These are phyloP conservation scores for Mesembrinibis cayennensis DNA, from an alignment of 2,113 vertebrate species.

Conservation along the genomic window DNA sequence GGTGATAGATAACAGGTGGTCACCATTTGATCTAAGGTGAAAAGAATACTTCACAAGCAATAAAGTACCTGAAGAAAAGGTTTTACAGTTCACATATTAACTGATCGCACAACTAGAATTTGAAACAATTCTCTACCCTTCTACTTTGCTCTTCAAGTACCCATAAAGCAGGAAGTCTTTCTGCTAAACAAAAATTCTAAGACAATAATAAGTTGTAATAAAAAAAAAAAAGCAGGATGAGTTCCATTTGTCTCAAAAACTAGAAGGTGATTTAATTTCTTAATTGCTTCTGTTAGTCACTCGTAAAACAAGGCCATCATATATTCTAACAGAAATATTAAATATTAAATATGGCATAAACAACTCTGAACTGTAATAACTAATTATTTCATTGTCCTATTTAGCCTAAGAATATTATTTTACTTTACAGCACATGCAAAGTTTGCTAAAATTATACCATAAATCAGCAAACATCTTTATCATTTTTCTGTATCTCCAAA, in stretches of 20 bases:
- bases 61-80: conserved; percentile 63
- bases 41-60: conserved; percentile 48
- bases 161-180: conserved; percentile 67
- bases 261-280: not conserved
- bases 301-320: not conserved
- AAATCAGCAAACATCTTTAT: not conserved
- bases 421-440: not conserved
- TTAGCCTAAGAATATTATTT: not conserved
- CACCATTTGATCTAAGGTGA: conserved; percentile 31
- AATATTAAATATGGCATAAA: not conserved
- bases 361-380: not conserved
- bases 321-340: not conserved
- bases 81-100: conserved; percentile 40
- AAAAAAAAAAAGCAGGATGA: conserved; percentile 67
- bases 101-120: conserved; percentile 68
- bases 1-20: conserved; percentile 47
- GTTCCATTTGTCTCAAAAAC: conserved; percentile 22
- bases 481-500: not conserved
- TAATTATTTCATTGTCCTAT: not conserved
- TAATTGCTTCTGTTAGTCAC: conserved; percentile 11
- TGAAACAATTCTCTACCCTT: conserved; percentile 79
- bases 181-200: conserved; percentile 70
- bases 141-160: conserved; percentile 65
- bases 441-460: not conserved
- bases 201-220: conserved; percentile 68